phyloP scores from a whole-genome alignment of 2,797 vertebrate genomes.

The Amblyopsis hoosieri region DNA sequence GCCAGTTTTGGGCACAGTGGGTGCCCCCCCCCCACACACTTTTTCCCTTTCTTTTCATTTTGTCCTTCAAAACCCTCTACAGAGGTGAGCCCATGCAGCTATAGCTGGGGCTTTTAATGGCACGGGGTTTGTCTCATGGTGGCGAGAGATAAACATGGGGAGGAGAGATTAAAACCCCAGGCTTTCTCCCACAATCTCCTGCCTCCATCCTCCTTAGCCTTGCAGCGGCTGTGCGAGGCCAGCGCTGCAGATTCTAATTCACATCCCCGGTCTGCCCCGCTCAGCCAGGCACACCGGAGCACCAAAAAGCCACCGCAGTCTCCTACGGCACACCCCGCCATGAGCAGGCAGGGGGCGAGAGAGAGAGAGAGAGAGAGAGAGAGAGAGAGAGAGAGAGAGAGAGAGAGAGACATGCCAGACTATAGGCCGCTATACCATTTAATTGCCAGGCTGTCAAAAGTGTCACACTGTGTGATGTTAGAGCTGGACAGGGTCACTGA shows the following conservation, averaged over 20 bases:
- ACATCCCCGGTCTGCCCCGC: constrained; percentile 56
- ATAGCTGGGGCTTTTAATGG: constrained; percentile 77
- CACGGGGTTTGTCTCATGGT: constrained; percentile 74
- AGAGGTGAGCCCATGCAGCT: constrained; percentile 58
- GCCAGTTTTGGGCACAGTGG: too few relatives aligned
- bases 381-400: constrained; percentile 46
- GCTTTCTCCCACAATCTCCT: constrained; percentile 75
- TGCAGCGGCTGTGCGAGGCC: constrained; percentile 60
- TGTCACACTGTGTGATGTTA: constrained; percentile 29
- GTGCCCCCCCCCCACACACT: constrained; percentile 1
- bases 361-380: constrained; percentile 37
- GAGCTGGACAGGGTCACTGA: constrained; percentile 26
- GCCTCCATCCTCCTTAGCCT: constrained; percentile 67
- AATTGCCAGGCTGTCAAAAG: constrained; percentile 55
- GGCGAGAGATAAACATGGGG: constrained; percentile 75
- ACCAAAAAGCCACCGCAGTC: not conserved
- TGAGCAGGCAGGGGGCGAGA: constrained; percentile 45
- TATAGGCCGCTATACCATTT: constrained; percentile 40
- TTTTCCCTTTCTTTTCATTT: constrained; percentile 52
- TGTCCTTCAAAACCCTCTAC: constrained; percentile 71
- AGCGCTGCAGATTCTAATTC: constrained; percentile 62
- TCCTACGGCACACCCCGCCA: constrained; percentile 16
- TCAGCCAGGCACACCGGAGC: constrained; percentile 12
- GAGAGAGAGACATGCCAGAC: constrained; percentile 6
- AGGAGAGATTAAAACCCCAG: constrained; percentile 76